Conservation (phyloP, 2,888 invertebrate genomes). For the Nephrotoma guestfalica region DNA sequence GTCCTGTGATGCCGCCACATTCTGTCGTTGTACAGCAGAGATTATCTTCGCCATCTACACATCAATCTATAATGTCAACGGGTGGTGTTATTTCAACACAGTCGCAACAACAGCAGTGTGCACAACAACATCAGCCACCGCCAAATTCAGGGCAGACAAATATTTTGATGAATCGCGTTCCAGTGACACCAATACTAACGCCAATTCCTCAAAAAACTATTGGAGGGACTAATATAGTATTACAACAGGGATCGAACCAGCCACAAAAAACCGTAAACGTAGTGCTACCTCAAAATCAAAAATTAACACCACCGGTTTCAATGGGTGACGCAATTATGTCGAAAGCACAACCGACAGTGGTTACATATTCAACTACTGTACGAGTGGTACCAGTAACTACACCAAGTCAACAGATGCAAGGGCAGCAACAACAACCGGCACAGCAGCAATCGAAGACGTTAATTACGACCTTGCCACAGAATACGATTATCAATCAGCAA, state of each 20-base stretch:
- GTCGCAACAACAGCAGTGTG: constrained; percentile 34
- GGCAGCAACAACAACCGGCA: background rate
- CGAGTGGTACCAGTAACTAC: background rate
- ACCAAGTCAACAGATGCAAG: background rate
- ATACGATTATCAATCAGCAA: background rate
- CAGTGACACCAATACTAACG: constrained; percentile 41
- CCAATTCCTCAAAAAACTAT: constrained; percentile 40
- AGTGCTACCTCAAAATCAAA: constrained; percentile 19
- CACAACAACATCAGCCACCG: constrained; percentile 11
- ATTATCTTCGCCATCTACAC: constrained; percentile 20
- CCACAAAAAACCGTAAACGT: constrained; percentile 20
- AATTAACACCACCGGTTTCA: background rate
- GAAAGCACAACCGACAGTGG: constrained; percentile 23
- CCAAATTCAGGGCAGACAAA: background rate
- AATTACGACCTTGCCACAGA: background rate
- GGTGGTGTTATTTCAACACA: constrained; percentile 39
- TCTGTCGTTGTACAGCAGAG: constrained; percentile 15
- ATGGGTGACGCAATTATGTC: too few species aligned
- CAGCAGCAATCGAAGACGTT: background rate
- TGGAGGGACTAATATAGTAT: constrained; percentile 33
- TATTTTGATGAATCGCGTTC: constrained; percentile 35
- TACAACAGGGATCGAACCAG: constrained; percentile 24
- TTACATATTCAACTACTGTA: constrained; percentile 13
- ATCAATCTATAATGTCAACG: constrained; percentile 25
- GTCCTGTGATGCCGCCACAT: constrained; percentile 11